A percentile compares a stretch with the other conserved stretches of the same genome.
Conservation (phyloP, 2,888 invertebrate genomes). For the Phortica okadai region DNA sequence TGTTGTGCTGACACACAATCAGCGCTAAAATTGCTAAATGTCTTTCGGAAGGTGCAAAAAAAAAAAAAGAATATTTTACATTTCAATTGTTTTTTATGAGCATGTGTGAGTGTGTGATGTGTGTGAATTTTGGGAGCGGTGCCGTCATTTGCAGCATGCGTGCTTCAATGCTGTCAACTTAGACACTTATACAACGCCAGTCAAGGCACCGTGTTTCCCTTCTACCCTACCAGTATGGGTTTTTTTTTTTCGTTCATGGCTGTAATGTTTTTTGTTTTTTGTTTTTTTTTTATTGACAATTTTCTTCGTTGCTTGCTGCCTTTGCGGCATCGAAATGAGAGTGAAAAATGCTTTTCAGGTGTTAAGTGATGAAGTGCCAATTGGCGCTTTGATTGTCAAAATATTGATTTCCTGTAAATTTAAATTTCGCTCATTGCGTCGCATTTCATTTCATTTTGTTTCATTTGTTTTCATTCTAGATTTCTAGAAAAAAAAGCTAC, state of each 20-base stretch:
- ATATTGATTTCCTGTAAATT: constrained; percentile 60
- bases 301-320: neutral
- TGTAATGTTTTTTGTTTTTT: constrained; percentile 29
- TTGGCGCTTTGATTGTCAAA: constrained; percentile 61
- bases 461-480: constrained; percentile 29
- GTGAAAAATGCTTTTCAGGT: constrained; percentile 70
- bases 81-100: constrained; percentile 71
- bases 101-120: constrained; percentile 64
- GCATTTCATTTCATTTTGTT: constrained; percentile 31
- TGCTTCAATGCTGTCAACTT: neutral
- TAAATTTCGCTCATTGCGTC: constrained; percentile 29
- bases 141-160: constrained; percentile 26
- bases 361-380: constrained; percentile 70
- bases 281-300: constrained; percentile 5
- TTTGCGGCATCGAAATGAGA: constrained; percentile 59
- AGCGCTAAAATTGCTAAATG: constrained; percentile 16
- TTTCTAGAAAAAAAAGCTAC: constrained; percentile 52
- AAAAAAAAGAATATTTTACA: constrained; percentile 61
- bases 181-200: neutral
- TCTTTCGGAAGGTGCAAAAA: constrained; percentile 3
- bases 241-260: constrained; percentile 32
- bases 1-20: constrained; percentile 5
- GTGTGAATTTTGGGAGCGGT: constrained; percentile 15
- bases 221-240: neutral
- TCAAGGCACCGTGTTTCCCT: neutral